Percentiles rank a stretch among this genome's conserved stretches.
Evolutionary conservation across 2,113 vertebrate species (phyloP).

Genomic region (Protomyctophum bolini): DNA sequence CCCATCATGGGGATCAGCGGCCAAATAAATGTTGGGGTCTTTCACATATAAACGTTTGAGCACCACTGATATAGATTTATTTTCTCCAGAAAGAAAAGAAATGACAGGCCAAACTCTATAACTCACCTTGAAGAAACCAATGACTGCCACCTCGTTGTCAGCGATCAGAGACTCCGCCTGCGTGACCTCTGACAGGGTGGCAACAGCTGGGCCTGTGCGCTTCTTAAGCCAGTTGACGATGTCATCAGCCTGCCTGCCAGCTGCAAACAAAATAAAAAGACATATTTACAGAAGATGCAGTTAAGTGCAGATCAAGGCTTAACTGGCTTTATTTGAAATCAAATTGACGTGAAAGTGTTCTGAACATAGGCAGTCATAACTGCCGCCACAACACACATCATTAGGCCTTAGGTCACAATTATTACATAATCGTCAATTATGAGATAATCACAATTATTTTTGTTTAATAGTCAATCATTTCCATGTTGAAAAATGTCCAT

Average conservation of each 20-base stretch:
- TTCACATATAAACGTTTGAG: too few species aligned
- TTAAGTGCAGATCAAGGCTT: background rate
- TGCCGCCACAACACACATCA: background rate
- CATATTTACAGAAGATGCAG: background rate
- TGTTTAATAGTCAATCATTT: too few species aligned
- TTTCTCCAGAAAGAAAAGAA: too few species aligned
- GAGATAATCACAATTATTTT: too few species aligned
- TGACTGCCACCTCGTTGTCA: slow-evolving; percentile 88
- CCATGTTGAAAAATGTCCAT: too few species aligned
- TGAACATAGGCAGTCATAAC: background rate
- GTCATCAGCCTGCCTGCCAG: slow-evolving; percentile 93
- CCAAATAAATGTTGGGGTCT: too few species aligned
- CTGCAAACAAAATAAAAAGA: slow-evolving; percentile 64
- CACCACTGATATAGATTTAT: too few species aligned
- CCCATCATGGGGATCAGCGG: too few species aligned
- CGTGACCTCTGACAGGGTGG: slow-evolving; percentile 71
- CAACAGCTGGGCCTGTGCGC: slow-evolving; percentile 89
- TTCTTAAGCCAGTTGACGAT: slow-evolving; percentile 96
- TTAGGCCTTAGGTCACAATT: background rate
- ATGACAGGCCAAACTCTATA: background rate
- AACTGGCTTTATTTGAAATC: background rate
- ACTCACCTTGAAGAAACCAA: slow-evolving; percentile 96
- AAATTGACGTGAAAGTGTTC: too few species aligned
- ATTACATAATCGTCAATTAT: too few species aligned
- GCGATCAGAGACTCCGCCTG: slow-evolving; percentile 84